Percentiles rank a stretch among this genome's conserved stretches.
These are phyloP conservation scores for Drosophila ironensis DNA, from an alignment of 1,140 invertebrate genomes.

Conservation along the genomic window DNA sequence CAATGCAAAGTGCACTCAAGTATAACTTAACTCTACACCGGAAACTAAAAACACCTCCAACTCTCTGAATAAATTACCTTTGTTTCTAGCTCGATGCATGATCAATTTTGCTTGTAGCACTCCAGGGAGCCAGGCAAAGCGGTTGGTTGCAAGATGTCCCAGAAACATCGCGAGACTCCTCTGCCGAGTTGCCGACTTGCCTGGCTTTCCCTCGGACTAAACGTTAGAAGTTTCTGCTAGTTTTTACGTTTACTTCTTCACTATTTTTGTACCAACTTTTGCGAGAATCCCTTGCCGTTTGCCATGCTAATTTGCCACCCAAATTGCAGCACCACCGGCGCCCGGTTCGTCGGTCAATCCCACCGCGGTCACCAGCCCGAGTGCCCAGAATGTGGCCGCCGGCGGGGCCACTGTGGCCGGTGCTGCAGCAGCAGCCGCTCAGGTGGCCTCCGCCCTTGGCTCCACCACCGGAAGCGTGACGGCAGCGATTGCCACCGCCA, in stretches of 20 bases:
- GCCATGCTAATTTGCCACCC: conserved; percentile 18
- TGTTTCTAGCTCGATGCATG: conserved; percentile 13
- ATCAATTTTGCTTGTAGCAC: conserved; percentile 28
- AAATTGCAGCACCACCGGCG: conserved; percentile 78
- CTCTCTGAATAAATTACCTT: conserved; percentile 7
- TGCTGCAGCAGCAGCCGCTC: conserved; percentile 67
- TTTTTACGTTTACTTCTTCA: conserved; percentile 15
- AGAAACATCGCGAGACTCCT: too few relatives aligned
- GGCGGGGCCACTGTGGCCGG: conserved; percentile 73
- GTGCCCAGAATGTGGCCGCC: conserved; percentile 80
- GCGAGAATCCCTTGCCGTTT: neutral
- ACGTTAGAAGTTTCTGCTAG: conserved; percentile 27
- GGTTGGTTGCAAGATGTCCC: neutral
- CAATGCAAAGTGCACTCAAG: conserved; percentile 48
- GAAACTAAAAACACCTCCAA: conserved; percentile 11
- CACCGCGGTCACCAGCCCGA: conserved; percentile 81
- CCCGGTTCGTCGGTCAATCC: conserved; percentile 81
- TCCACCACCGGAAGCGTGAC: conserved; percentile 79
- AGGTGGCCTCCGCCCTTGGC: conserved; percentile 66
- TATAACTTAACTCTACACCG: conserved; percentile 33
- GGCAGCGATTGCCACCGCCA: conserved; percentile 81
- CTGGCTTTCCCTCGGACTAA: neutral
- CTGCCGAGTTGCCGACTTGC: too few relatives aligned
- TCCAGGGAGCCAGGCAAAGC: neutral
- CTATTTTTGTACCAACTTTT: conserved; percentile 1